Evolutionary conservation across 2,113 vertebrate species (phyloP).

Genomic region (Gnathonemus echidnorhynchus): DNA sequence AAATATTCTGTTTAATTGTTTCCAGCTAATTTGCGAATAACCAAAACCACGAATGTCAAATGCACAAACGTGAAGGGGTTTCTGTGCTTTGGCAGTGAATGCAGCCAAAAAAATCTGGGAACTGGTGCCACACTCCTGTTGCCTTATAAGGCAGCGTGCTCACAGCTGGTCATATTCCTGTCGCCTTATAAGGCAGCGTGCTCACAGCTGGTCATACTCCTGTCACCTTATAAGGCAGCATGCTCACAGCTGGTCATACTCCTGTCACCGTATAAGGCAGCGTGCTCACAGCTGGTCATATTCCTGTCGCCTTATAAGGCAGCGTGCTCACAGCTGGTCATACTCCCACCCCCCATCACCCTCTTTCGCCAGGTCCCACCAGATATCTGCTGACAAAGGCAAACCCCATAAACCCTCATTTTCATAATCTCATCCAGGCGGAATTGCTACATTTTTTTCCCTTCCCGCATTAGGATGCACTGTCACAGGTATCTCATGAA

Average conservation of each 20-base stretch:
- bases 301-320: not conserved
- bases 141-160: not conserved
- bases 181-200: not conserved
- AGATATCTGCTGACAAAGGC: not conserved
- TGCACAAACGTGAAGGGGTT: not conserved
- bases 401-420: slow-evolving; percentile 2
- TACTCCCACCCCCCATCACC: not conserved
- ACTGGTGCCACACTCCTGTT: not conserved
- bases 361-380: not conserved
- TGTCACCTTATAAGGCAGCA: not conserved
- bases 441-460: not conserved
- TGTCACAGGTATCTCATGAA: slow-evolving; percentile 2
- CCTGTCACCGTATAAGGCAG: not conserved
- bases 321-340: too few species aligned
- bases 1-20: not conserved
- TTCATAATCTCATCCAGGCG: not conserved
- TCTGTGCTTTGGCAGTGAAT: not conserved
- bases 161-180: not conserved
- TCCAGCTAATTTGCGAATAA: not conserved
- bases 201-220: not conserved
- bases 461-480: not conserved
- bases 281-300: not conserved
- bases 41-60: not conserved
- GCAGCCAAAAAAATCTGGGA: not conserved
- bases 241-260: not conserved